A percentile compares a stretch with the other conserved stretches of the same genome.
phyloP scores from a whole-genome alignment of 2,113 vertebrate species.

The Arothron firmamentum region DNA sequence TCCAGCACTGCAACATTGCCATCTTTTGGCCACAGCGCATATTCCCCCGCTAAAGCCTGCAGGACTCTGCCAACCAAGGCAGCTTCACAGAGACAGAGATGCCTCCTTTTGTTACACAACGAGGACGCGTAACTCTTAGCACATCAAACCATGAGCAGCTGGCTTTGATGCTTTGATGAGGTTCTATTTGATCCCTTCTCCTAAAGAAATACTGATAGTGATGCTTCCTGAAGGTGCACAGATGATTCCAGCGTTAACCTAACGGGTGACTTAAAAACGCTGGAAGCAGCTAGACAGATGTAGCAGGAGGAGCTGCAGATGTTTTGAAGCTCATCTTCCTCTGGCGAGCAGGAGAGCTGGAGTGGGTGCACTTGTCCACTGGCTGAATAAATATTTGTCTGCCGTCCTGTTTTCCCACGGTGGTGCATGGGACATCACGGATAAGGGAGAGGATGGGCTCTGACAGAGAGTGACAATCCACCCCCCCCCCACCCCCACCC shows the following conservation, averaged over 20 bases:
- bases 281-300: too few relatives aligned
- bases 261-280: too few relatives aligned
- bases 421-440: conserved; percentile 77
- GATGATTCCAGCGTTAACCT: too few relatives aligned
- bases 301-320: too few relatives aligned
- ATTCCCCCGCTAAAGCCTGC: conserved; percentile 47
- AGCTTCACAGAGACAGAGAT: conserved; percentile 35
- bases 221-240: too few relatives aligned
- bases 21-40: conserved; percentile 84
- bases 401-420: conserved; percentile 71
- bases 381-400: conserved; percentile 72
- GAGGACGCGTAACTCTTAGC: too few relatives aligned
- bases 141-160: too few relatives aligned
- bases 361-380: conserved; percentile 61
- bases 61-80: conserved; percentile 28
- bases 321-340: conserved; percentile 5
- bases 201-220: too few relatives aligned
- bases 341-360: conserved; percentile 46
- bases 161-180: too few relatives aligned
- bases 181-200: too few relatives aligned
- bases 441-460: conserved; percentile 80
- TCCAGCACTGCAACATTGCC: conserved; percentile 93
- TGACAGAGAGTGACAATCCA: conserved; percentile 89
- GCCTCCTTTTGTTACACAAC: conserved; percentile 18
- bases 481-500: conserved; percentile 74